A percentile compares a stretch with the other conserved stretches of the same genome.
These are phyloP conservation scores for Brenthis ino DNA, from an alignment of 2,888 invertebrate genomes.

Conservation along the genomic window DNA sequence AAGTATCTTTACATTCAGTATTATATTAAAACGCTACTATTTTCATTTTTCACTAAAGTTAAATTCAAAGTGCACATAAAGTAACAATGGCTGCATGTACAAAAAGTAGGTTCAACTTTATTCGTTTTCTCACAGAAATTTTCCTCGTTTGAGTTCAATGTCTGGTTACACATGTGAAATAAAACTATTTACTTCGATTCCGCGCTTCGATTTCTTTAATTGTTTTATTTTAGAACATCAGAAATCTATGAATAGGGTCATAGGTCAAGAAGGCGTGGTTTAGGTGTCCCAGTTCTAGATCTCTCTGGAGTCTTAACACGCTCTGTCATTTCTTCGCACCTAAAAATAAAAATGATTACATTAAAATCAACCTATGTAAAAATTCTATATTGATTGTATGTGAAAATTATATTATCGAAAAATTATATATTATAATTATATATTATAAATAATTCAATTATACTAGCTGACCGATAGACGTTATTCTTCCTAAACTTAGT, in stretches of 20 bases:
- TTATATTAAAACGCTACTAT: background rate
- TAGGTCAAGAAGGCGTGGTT: conserved; percentile 68
- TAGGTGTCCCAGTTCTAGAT: conserved; percentile 66
- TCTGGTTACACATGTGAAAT: conserved; percentile 11
- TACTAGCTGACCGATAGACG: too few species aligned
- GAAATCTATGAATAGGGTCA: conserved; percentile 45
- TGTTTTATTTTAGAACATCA: conserved; percentile 38
- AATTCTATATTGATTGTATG: too few species aligned
- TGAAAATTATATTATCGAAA: too few species aligned
- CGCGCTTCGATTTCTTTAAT: too few species aligned
- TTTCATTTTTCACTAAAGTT: conserved; percentile 5
- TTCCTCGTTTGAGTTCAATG: conserved; percentile 52
- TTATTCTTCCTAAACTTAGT: too few species aligned
- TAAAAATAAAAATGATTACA: conserved; percentile 48
- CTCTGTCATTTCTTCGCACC: conserved; percentile 76
- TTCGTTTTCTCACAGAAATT: conserved; percentile 19
- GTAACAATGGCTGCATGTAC: conserved; percentile 6
- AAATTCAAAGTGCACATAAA: background rate
- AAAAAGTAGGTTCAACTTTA: conserved; percentile 25
- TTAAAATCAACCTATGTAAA: too few species aligned
- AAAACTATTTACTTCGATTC: conserved; percentile 4
- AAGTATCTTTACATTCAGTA: background rate
- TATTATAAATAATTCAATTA: too few species aligned
- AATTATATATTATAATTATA: too few species aligned
- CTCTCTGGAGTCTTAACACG: conserved; percentile 61